phyloP scores from a whole-genome alignment of 2,113 vertebrate genomes.

The Aptenodytes patagonicus region DNA sequence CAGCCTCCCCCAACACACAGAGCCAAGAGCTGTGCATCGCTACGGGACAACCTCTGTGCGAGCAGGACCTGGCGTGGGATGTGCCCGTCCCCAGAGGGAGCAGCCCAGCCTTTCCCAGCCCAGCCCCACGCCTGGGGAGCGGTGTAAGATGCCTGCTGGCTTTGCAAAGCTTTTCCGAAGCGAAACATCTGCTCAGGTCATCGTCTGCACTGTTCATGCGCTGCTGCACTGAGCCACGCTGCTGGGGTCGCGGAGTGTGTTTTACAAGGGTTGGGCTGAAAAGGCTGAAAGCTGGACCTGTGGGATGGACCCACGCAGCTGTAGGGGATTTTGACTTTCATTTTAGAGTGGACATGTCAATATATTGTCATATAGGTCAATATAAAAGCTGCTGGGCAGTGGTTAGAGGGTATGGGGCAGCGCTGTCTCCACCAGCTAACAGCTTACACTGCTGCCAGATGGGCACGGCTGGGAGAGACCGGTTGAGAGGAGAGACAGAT shows the following conservation, averaged over 20 bases:
- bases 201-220: rapidly evolving
- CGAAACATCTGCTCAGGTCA: not conserved
- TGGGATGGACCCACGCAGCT: not conserved
- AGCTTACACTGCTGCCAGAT: not conserved
- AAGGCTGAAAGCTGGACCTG: not conserved
- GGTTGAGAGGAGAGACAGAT: not conserved
- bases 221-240: not conserved
- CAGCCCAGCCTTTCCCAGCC: not conserved
- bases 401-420: not conserved
- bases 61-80: not conserved
- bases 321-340: not conserved
- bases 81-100: not conserved
- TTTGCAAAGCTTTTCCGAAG: not conserved
- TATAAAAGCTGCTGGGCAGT: not conserved
- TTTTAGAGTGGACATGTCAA: not conserved
- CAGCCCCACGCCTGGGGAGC: not conserved
- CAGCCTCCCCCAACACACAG: not conserved
- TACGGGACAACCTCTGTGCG: not conserved
- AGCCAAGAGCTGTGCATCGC: not conserved
- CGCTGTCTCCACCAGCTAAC: not conserved
- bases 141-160: too few species aligned
- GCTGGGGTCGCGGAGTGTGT: not conserved
- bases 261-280: not conserved
- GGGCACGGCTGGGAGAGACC: not conserved
- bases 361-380: not conserved